These are phyloP conservation scores for Pachliopta kotzebuea DNA, from an alignment of 2,888 invertebrate genomes.

Conservation along the genomic window DNA sequence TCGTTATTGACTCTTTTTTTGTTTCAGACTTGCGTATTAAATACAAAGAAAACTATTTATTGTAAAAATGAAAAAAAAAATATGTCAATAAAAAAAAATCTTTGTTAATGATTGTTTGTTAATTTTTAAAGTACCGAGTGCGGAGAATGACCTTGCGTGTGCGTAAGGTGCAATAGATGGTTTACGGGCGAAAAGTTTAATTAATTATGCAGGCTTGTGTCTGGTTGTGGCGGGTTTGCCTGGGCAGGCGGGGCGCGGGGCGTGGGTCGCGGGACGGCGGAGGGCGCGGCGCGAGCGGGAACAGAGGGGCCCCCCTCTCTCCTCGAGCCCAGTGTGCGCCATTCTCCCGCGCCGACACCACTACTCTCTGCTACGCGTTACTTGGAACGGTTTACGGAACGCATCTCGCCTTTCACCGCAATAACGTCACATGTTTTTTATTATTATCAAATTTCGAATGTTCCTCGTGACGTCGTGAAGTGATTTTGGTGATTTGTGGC, in stretches of 20 bases:
- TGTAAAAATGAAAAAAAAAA: neutral
- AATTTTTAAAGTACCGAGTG: slow-evolving; percentile 31
- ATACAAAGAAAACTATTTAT: neutral
- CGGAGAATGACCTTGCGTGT: slow-evolving; percentile 70
- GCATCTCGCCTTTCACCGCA: slow-evolving; percentile 76
- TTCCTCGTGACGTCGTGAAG: slow-evolving; percentile 67
- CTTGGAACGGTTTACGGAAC: slow-evolving; percentile 67
- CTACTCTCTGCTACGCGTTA: slow-evolving; percentile 68
- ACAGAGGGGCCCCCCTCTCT: slow-evolving; percentile 49
- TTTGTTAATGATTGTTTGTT: neutral
- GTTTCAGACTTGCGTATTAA: neutral
- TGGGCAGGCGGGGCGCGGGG: slow-evolving; percentile 37
- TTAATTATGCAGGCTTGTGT: slow-evolving; percentile 75
- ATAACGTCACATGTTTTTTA: slow-evolving; percentile 58
- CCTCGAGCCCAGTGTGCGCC: slow-evolving; percentile 38
- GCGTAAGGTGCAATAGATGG: slow-evolving; percentile 59
- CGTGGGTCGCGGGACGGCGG: slow-evolving; percentile 36
- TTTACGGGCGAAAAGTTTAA: slow-evolving; percentile 59
- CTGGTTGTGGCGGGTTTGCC: slow-evolving; percentile 54
- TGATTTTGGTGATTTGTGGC: slow-evolving; percentile 75
- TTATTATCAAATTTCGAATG: slow-evolving; percentile 52
- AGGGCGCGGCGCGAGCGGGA: slow-evolving; percentile 33
- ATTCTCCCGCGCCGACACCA: slow-evolving; percentile 69
- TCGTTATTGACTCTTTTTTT: neutral
- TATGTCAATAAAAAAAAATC: neutral